Percentiles rank a stretch among this genome's conserved stretches.
phyloP scores from a whole-genome alignment of 2,797 vertebrate genomes.

The Crax fasciolata region DNA sequence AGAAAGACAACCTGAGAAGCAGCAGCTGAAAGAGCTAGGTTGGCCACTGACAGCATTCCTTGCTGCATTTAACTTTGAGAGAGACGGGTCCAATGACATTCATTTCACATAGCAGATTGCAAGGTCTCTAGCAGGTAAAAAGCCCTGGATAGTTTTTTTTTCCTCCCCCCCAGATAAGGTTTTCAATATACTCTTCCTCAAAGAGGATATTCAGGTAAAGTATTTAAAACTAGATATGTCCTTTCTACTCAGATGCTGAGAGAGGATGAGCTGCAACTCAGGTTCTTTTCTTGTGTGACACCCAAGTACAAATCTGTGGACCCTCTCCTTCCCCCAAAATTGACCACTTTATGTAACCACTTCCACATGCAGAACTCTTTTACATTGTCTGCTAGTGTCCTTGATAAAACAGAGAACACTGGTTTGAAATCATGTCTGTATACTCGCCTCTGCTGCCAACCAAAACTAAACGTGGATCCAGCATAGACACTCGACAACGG shows the following conservation, averaged over 20 bases:
- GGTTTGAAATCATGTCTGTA: not conserved
- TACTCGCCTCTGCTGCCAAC: not conserved
- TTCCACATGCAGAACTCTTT: not conserved
- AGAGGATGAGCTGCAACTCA: not conserved
- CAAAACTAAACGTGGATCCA: not conserved
- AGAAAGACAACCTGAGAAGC: not conserved
- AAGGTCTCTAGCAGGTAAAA: not conserved
- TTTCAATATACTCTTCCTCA: not conserved
- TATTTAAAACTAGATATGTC: not conserved
- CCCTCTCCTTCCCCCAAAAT: rapidly evolving
- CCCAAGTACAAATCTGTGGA: not conserved
- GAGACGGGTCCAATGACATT: not conserved
- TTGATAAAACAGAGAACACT: not conserved
- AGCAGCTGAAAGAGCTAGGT: not conserved
- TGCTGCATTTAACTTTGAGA: not conserved
- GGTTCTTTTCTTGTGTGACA: not conserved
- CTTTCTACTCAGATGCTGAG: not conserved
- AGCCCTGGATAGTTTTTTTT: not conserved
- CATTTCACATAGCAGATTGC: not conserved
- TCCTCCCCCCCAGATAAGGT: not conserved
- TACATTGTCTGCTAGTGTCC: not conserved
- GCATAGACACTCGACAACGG: not conserved
- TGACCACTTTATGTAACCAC: not conserved
- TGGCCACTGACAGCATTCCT: not conserved
- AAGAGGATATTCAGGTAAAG: not conserved